These are phyloP conservation scores for Drosophila tristis DNA, from an alignment of 1,140 invertebrate genomes.

Conservation along the genomic window DNA sequence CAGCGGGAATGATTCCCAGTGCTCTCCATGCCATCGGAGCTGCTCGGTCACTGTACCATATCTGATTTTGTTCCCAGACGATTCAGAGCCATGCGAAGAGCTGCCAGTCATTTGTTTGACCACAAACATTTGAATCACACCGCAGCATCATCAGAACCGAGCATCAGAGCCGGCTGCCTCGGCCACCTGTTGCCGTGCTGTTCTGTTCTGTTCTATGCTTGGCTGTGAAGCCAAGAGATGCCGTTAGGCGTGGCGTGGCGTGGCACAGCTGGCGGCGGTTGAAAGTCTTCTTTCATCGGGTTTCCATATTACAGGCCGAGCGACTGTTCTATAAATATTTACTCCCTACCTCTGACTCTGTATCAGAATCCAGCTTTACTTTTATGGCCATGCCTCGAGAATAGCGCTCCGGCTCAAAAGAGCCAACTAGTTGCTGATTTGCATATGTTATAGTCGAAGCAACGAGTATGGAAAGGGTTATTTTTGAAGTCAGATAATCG, in stretches of 20 bases:
- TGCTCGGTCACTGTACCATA: constrained; percentile 59
- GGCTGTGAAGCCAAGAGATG: constrained; percentile 42
- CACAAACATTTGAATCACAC: constrained; percentile 65
- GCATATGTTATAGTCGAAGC: no score
- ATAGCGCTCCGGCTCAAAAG: no score
- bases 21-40: constrained; percentile 25
- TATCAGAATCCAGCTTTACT: no score
- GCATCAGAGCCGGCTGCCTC: constrained; percentile 18
- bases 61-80: constrained; percentile 25
- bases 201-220: neutral
- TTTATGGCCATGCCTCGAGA: no score
- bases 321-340: neutral
- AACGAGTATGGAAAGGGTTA: no score
- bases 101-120: constrained; percentile 55
- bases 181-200: constrained; percentile 57
- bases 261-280: constrained; percentile 25
- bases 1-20: constrained; percentile 7
- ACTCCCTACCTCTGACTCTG: constrained; percentile 9
- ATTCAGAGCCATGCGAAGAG: neutral
- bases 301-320: neutral
- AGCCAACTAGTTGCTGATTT: no score
- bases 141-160: constrained; percentile 26
- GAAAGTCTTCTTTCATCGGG: constrained; percentile 12
- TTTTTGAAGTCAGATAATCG: no score
- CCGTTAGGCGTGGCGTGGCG: constrained; percentile 51